Evolutionary conservation across 2,888 invertebrate genomes (phyloP), one percentile per base, ranked within the genome.

Genomic region (Caenorhabditis sp.): DNA sequence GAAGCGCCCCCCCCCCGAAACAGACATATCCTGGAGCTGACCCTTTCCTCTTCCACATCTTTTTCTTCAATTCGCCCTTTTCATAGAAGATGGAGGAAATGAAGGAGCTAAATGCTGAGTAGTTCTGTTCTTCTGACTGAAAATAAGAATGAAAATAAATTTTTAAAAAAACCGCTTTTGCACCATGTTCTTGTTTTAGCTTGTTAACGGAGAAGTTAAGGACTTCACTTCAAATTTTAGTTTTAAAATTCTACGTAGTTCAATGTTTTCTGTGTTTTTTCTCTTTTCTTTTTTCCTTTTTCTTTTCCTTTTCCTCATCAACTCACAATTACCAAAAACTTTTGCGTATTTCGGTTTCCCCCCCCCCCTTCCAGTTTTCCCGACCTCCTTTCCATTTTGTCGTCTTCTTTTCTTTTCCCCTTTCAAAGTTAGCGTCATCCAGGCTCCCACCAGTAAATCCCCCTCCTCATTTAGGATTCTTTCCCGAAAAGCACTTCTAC

Each of bases 321-420:
- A 76, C 76, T 76, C 20, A 76, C 76, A 76, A 76, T 76, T 76
- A 76, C 76, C 67, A 26, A 20, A 28, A 74, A 72, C 53, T 32
- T 44, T 26, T 56, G 32, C 56, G 32, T 56, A 20, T 55, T 26
- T 53, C 37, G 44, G 22, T n/a, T 26, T 51, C 20, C 28, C 55
- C 13, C 58, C 44, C 20, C 13, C 40, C 40, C 6, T n/a, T n/a
- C n/a, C n/a, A n/a, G n/a, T n/a, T n/a, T n/a, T n/a, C 40, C 40
- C 2, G 40, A 40, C 40, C 47, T 65, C 61, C 20, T 60, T 26
- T 50, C n/a, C n/a, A n/a, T n/a, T n/a, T n/a, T n/a, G n/a, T n/a
- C n/a, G n/a, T n/a, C 18, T 32, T 22, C 35, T 11, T 37, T 35
- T 51, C 47, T 28, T 24, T 28, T 60, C 37, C 51, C 44, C 47